Evolutionary conservation across 2,113 vertebrate genomes (phyloP).

Genomic region (Promerops cafer): DNA sequence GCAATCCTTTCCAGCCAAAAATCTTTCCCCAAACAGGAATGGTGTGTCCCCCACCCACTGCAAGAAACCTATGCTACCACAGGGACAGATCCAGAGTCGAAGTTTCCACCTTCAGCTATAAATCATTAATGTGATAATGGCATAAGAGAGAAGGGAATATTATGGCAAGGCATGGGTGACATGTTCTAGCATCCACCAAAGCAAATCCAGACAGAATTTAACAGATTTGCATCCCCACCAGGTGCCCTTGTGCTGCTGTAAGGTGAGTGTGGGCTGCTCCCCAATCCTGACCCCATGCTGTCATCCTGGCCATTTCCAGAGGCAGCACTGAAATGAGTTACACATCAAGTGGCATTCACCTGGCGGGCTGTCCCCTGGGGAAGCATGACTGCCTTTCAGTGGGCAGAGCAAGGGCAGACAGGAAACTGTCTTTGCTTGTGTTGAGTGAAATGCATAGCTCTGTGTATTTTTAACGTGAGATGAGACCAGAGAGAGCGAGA

Average conservation of each 20-base stretch:
- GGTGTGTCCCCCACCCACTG: not conserved
- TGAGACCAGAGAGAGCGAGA: not conserved
- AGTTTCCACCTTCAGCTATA: not conserved
- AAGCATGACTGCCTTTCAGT: not conserved
- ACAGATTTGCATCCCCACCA: not conserved
- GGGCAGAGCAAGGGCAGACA: not conserved
- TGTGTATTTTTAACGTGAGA: not conserved
- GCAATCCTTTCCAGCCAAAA: not conserved
- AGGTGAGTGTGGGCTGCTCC: accelerated
- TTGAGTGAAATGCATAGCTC: not conserved
- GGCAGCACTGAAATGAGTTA: not conserved
- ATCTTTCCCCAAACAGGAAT: not conserved
- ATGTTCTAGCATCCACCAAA: not conserved
- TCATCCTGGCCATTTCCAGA: not conserved
- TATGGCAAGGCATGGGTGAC: not conserved
- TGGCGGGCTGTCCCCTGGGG: not conserved
- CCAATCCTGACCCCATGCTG: accelerated
- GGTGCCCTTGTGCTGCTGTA: not conserved
- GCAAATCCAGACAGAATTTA: not conserved
- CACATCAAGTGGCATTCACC: not conserved
- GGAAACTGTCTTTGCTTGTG: not conserved
- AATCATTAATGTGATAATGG: not conserved
- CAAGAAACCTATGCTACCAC: not conserved
- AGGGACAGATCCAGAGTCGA: not conserved
- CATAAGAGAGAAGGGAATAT: not conserved